Evolutionary conservation across 2,888 invertebrate genomes (phyloP), one percentile per base, ranked within the genome.

Genomic region (Athalia circularis): DNA sequence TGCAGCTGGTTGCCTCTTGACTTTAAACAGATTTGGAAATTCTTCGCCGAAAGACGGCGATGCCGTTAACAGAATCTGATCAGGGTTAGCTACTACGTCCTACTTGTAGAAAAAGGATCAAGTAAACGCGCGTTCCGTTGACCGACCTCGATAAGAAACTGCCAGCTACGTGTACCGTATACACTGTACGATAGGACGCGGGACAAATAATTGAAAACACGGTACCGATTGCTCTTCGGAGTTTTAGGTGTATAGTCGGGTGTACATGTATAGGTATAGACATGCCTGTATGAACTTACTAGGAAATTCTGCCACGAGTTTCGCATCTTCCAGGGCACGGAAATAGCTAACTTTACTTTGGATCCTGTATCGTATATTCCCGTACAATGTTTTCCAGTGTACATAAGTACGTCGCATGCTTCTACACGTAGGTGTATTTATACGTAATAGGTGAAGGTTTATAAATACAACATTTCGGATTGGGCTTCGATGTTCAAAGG

Each of bases 181-280:
- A n/a, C 59, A 9, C 29, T 29, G 29, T 29, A 29, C 29, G 29
- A 29, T 5, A 57, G 47, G 59, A 59, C 45, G n/a, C 11, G 62
- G 48, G 50, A 52, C 48, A 64, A 62, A 64, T 62, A 75, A 62
- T 75, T 62, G 62, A 75, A 72, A 72, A 72, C 72, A 72, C 45
- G 72, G 5, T 47, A 13, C 50, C 45, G 59, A 59, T 48, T 61
- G 72, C 57, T 54, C 48, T 48, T 29, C 29, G 48, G 47, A 48
- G n/a, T 65, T 65, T 65, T 15, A n/a, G 29, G 2, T 29, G 2
- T 29, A 29, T 29, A 29, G 29, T 29, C 29, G 29, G 29, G 29
- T 29, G 29, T 29, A 29, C 29, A n/a, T n/a, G 29, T 29, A 29
- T 29, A 29, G 29, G 29, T 29, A 29, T 29, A 29, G 0, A 29